phyloP scores from a whole-genome alignment of 2,888 invertebrate genomes.

The Margaritifera margaritifera region DNA sequence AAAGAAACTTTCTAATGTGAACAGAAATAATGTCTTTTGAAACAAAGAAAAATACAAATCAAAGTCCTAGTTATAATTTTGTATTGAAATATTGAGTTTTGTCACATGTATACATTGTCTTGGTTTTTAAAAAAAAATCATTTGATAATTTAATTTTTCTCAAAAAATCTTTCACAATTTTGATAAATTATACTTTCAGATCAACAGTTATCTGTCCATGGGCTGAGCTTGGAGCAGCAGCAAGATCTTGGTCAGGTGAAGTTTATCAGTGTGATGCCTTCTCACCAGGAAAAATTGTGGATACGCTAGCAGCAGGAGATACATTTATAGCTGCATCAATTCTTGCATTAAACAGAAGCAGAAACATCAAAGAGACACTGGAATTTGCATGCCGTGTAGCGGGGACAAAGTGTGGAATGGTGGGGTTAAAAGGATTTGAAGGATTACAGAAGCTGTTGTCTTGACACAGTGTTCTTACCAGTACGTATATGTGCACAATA shows the following conservation, averaged over 20 bases:
- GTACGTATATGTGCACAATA: too few relatives aligned
- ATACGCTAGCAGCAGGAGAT: slow-evolving; percentile 82
- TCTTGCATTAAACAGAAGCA: slow-evolving; percentile 74
- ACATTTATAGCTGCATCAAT: slow-evolving; percentile 80
- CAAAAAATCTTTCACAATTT: too few relatives aligned
- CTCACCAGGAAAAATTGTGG: slow-evolving; percentile 76
- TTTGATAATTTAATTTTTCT: too few relatives aligned
- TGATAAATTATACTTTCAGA: slow-evolving; percentile 34
- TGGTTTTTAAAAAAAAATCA: too few relatives aligned
- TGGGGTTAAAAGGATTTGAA: slow-evolving; percentile 49
- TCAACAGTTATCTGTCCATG: slow-evolving; percentile 76
- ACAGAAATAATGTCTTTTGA: too few relatives aligned
- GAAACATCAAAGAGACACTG: slow-evolving; percentile 74
- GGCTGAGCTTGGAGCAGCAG: slow-evolving; percentile 78
- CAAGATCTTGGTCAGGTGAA: slow-evolving; percentile 33
- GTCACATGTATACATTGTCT: too few relatives aligned
- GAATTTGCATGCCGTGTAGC: slow-evolving; percentile 78
- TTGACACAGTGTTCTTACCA: too few relatives aligned
- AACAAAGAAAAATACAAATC: too few relatives aligned
- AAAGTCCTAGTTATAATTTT: too few relatives aligned
- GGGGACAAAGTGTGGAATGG: slow-evolving; percentile 76
- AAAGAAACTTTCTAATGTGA: too few relatives aligned
- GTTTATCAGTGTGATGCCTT: slow-evolving; percentile 74
- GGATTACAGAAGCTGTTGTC: slow-evolving; percentile 5
- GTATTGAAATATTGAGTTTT: too few relatives aligned